A percentile compares a stretch with the other conserved stretches of the same genome.
These are phyloP conservation scores for Phocides pigmalion DNA, from an alignment of 1,140 invertebrate species.

Conservation along the genomic window DNA sequence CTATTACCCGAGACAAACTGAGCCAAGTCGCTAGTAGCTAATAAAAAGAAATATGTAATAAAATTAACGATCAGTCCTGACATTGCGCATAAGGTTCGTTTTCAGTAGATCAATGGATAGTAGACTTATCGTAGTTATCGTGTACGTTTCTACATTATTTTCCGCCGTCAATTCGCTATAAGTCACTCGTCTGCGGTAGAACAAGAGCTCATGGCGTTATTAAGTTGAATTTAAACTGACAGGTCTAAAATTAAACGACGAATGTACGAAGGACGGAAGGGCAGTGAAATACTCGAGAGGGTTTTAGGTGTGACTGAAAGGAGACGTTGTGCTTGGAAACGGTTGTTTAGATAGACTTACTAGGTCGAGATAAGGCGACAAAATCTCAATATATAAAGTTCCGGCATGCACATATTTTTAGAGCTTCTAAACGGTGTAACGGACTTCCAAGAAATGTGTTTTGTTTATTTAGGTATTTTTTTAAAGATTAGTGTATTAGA, in stretches of 20 bases:
- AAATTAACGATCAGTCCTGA: too few relatives aligned
- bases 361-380: conserved; percentile 25
- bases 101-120: not conserved
- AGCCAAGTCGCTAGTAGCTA: too few relatives aligned
- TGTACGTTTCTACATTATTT: not conserved
- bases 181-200: not conserved
- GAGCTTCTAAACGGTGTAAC: too few relatives aligned
- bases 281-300: conserved; percentile 8
- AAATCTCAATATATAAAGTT: not conserved
- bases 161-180: not conserved
- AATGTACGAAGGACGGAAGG: conserved; percentile 11
- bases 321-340: not conserved
- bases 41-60: too few relatives aligned
- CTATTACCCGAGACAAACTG: too few relatives aligned
- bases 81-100: not conserved
- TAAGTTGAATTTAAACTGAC: conserved; percentile 11
- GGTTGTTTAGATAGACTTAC: conserved; percentile 10
- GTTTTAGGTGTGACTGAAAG: conserved; percentile 1
- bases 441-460: too few relatives aligned
- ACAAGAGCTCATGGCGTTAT: not conserved
- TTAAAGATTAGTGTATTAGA: too few relatives aligned
- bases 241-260: conserved; percentile 13
- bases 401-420: too few relatives aligned
- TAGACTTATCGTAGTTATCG: too few relatives aligned
- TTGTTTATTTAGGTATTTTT: too few relatives aligned